Conservation (phyloP, 30 jellyfish, hydroid and myxozoan genomes). For the Turritopsis dohrnii region DNA sequence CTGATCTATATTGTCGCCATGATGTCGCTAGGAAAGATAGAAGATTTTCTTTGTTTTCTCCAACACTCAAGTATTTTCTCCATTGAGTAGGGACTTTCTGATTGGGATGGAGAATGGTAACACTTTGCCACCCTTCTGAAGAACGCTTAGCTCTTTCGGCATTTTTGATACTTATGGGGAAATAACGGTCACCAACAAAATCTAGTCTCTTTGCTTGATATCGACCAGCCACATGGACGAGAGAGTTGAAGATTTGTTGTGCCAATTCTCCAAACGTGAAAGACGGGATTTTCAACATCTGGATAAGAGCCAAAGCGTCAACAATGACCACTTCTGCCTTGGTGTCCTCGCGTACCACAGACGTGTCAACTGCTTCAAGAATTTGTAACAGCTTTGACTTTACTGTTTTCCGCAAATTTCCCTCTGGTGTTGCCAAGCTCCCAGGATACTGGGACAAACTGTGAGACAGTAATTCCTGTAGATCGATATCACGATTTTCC, state of each 20-base stretch:
- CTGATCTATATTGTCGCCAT: too few species aligned
- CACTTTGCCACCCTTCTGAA: background rate
- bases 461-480: conserved; percentile 6
- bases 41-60: too few species aligned
- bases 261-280: conserved; percentile 25
- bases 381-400: conserved; percentile 19
- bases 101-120: too few species aligned
- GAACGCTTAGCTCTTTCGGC: conserved; percentile 29
- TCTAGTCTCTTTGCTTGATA: conserved; percentile 1
- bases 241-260: background rate
- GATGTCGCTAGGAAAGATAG: too few species aligned
- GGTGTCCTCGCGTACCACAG: background rate
- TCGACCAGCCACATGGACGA: background rate
- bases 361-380: background rate
- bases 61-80: too few species aligned
- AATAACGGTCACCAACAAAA: conserved; percentile 31
- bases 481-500: conserved; percentile 19
- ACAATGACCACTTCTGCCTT: conserved; percentile 17
- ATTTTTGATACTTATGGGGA: conserved; percentile 9
- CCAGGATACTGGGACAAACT: conserved; percentile 7
- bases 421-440: conserved; percentile 16
- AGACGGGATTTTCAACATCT: conserved; percentile 15
- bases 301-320: conserved; percentile 41
- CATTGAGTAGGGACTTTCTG: too few species aligned
- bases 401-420: conserved; percentile 4